Conservation (phyloP, 2,888 invertebrate species). For the Drosophila lacicola region DNA sequence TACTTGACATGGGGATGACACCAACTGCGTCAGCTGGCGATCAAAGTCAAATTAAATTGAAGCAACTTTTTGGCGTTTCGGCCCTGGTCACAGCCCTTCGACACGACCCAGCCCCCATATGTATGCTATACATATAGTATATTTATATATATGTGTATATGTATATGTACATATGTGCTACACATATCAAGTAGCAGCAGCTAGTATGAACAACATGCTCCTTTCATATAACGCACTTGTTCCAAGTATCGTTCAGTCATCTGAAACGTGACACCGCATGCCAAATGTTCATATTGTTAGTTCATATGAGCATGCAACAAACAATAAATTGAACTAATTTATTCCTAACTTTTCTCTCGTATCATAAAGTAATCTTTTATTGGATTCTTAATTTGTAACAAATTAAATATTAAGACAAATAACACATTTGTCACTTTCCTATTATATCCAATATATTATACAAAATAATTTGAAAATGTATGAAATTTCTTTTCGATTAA, state of each 20-base stretch:
- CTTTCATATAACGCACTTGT: constrained; percentile 49
- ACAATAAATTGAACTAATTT: constrained; percentile 62
- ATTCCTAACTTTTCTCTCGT: constrained; percentile 5
- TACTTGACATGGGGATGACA: constrained; percentile 65
- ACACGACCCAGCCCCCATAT: background rate
- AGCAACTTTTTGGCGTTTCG: constrained; percentile 62
- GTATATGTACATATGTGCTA: constrained; percentile 1
- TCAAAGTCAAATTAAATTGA: constrained; percentile 79
- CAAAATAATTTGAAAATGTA: too few relatives aligned
- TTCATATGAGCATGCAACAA: constrained; percentile 18
- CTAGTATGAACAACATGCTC: constrained; percentile 36
- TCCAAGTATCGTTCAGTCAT: constrained; percentile 44
- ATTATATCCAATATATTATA: too few relatives aligned
- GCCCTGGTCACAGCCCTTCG: constrained; percentile 10
- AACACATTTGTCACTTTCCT: too few relatives aligned
- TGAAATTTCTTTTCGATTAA: too few relatives aligned
- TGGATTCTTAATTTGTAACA: too few relatives aligned
- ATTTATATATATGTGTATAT: background rate
- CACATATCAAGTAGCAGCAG: constrained; percentile 17
- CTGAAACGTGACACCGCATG: constrained; percentile 52
- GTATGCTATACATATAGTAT: background rate
- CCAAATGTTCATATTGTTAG: constrained; percentile 36
- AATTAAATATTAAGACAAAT: too few relatives aligned
- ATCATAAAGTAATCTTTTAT: constrained; percentile 8
- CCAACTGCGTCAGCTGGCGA: constrained; percentile 75